Percentiles rank a stretch among this genome's conserved stretches.
These are phyloP conservation scores for Drosophila rubida DNA, from an alignment of 2,888 invertebrate genomes.

Conservation along the genomic window DNA sequence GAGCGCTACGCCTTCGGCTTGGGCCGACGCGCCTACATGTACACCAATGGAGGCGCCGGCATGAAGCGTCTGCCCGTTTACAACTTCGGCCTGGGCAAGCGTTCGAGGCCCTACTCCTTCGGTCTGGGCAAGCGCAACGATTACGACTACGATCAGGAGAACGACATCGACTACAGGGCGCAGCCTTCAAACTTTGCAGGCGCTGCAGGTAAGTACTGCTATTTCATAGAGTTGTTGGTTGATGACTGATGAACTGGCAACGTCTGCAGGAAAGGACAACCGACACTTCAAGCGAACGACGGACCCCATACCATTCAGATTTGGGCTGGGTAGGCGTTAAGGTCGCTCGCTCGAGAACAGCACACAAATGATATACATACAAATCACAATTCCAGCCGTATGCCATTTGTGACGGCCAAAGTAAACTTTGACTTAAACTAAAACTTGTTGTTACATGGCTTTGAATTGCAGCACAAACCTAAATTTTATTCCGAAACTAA, in stretches of 20 bases:
- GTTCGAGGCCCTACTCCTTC: slow-evolving; percentile 84
- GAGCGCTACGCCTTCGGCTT: slow-evolving; percentile 89
- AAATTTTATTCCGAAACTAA: slow-evolving; percentile 40
- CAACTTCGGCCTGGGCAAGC: slow-evolving; percentile 84
- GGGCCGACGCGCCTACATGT: slow-evolving; percentile 87
- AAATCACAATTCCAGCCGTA: slow-evolving; percentile 44
- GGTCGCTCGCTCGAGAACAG: neutral
- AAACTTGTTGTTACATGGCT: slow-evolving; percentile 40
- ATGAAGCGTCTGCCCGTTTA: slow-evolving; percentile 84
- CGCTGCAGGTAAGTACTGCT: slow-evolving; percentile 51
- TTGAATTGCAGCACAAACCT: slow-evolving; percentile 35
- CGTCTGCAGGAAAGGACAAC: slow-evolving; percentile 39
- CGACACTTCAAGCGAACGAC: slow-evolving; percentile 70
- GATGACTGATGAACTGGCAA: neutral
- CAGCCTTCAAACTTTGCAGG: slow-evolving; percentile 47
- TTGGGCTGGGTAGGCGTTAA: slow-evolving; percentile 87
- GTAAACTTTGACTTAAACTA: slow-evolving; percentile 25
- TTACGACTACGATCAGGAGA: slow-evolving; percentile 78
- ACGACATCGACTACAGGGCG: slow-evolving; percentile 61
- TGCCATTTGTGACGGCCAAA: slow-evolving; percentile 33
- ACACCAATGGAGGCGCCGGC: slow-evolving; percentile 83
- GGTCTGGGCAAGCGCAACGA: slow-evolving; percentile 83
- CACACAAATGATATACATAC: slow-evolving; percentile 26
- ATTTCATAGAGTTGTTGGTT: neutral
- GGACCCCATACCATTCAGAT: slow-evolving; percentile 85